Evolutionary conservation across 2,113 vertebrate genomes (phyloP).

Genomic region (Pangasianodon hypophthalmus): DNA sequence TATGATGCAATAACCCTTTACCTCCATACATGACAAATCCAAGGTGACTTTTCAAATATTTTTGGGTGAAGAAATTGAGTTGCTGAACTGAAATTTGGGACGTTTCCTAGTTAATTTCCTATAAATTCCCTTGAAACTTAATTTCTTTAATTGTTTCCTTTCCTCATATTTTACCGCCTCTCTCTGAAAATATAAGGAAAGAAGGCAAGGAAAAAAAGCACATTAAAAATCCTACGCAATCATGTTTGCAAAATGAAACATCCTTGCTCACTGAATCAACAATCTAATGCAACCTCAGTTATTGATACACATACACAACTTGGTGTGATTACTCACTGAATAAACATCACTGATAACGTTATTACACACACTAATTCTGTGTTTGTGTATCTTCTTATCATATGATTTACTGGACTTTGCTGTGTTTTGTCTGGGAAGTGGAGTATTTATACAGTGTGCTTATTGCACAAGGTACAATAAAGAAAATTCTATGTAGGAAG

Average conservation of each 20-base stretch:
- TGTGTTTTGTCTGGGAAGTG: not conserved
- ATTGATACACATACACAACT: not conserved
- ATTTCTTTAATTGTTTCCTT: not conserved
- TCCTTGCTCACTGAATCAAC: not conserved
- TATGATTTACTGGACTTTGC: not conserved
- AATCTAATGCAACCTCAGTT: not conserved
- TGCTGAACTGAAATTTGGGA: not conserved
- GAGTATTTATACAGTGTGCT: not conserved
- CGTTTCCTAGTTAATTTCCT: not conserved
- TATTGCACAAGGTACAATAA: not conserved
- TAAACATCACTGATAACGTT: not conserved
- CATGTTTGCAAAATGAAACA: not conserved
- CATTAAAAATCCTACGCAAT: not conserved
- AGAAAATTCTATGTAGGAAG: not conserved
- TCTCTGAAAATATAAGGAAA: no score
- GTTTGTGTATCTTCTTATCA: not conserved
- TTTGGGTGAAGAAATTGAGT: not conserved
- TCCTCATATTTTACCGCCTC: not conserved
- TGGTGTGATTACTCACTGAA: not conserved
- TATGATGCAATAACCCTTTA: not conserved
- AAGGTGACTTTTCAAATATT: not conserved
- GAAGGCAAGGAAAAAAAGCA: not conserved
- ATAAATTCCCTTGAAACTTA: not conserved
- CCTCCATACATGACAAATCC: not conserved
- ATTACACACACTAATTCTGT: not conserved